These are phyloP conservation scores for Eurystomus gularis DNA, from an alignment of 2,113 vertebrate genomes.

Conservation along the genomic window DNA sequence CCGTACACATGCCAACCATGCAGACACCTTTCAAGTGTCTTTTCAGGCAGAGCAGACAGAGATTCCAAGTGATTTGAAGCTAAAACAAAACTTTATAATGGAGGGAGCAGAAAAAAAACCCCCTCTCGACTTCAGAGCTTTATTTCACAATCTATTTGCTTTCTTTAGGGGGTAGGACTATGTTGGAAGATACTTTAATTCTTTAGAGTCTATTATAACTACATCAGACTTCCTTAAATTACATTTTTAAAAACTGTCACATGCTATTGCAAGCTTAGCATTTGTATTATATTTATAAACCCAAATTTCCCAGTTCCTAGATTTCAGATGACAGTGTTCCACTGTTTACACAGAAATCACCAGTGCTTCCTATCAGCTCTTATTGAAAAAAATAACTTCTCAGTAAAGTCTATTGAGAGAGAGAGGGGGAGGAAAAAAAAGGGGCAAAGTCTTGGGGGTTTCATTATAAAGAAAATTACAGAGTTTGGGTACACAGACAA, in stretches of 20 bases:
- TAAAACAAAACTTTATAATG: background rate
- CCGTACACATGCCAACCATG: background rate
- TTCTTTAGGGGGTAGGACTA: background rate
- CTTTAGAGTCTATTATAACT: background rate
- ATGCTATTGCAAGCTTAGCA: background rate
- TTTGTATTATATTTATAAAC: background rate
- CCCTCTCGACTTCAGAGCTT: background rate
- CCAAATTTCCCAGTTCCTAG: background rate
- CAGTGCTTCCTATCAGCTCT: background rate
- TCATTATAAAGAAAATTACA: background rate
- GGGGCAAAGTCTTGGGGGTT: background rate
- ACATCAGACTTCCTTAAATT: background rate
- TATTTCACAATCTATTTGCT: background rate
- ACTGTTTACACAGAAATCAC: background rate
- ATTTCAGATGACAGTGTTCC: background rate
- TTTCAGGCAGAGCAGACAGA: background rate
- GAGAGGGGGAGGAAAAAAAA: fast-evolving
- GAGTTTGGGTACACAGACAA: background rate
- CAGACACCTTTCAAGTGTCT: background rate
- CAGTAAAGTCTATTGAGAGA: background rate
- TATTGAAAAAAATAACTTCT: background rate
- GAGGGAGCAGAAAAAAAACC: background rate
- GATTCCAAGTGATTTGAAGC: background rate
- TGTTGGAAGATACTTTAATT: background rate
- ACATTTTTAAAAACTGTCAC: background rate